Evolutionary conservation across 53 echinoderm and acorn worm genomes (phyloP), one percentile per base, ranked within the genome.

Genomic region (Mesocentrotus franciscanus): DNA sequence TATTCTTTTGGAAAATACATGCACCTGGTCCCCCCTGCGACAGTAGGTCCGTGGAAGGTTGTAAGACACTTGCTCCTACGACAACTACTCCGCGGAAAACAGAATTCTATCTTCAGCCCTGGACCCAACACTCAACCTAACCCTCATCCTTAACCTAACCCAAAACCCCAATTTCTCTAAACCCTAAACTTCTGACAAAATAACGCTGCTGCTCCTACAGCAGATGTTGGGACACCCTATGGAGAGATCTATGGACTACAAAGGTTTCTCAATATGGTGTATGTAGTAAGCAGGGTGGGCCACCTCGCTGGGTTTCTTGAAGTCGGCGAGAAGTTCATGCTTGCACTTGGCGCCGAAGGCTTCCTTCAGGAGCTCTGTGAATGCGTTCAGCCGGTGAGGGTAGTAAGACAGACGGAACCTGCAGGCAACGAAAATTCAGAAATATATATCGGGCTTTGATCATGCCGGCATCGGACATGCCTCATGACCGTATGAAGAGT

Each of bases 391-490:
- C 30, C 97, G 97, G 74, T 98, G 98, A 9, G 97, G 98, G 76
- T 97, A 97, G 94, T 98, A 98, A 9, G 98, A 98, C 95, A 98
- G 90, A 85, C 98, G 97, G 95, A 98, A 98, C 91, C 97, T 98
- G 92, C 0, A 22, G 75, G 33, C 15, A 27, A 90, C 1, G 10
- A 20, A 32, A 78, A 62, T 1, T 16, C 62, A 10, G 62, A 9
- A 62, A 16, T 62, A 18, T 62, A 10, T 49, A 49, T 49, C 49
- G 6, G 49, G 49, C 3, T 49, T 49, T n/a, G n/a, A n/a, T n/a
- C 49, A 49, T 49, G 49, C 49, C 6, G 3, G 49, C 49, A 49
- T 49, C 6, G 49, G 3, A 49, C 49, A 49, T 49, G 6, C 49
- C 49, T 5, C 49, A 49, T 49, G 49, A 49, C 49, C 49, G 49